phyloP scores from a whole-genome alignment of 2,888 invertebrate genomes.

The Noctua pronuba region DNA sequence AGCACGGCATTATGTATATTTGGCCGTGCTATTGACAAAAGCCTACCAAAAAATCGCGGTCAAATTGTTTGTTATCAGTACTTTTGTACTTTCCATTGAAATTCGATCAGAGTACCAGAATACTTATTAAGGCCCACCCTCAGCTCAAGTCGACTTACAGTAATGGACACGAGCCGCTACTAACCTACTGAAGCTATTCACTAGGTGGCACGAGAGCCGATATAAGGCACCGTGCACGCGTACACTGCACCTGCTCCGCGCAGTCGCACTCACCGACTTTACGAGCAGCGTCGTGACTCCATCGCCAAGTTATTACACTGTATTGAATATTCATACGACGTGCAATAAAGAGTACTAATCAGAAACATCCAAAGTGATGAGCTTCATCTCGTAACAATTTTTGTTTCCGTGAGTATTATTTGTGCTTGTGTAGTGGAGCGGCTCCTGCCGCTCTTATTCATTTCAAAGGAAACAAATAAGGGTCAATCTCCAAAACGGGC shows the following conservation, averaged over 20 bases:
- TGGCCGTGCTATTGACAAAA: no score
- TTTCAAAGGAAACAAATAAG: not conserved
- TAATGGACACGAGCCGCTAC: not conserved
- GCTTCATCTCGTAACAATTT: not conserved
- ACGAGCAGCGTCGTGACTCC: not conserved
- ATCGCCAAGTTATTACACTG: not conserved
- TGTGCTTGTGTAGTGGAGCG: not conserved
- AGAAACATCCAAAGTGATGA: not conserved
- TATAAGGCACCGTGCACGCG: conserved; percentile 6
- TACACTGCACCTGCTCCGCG: not conserved
- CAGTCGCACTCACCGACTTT: not conserved
- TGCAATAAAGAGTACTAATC: not conserved
- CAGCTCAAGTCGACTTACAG: not conserved
- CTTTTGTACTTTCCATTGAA: not conserved
- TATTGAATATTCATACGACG: not conserved
- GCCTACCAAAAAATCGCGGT: not conserved
- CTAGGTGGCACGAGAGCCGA: not conserved
- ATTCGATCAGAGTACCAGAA: not conserved
- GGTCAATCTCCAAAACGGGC: no score
- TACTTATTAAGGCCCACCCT: not conserved
- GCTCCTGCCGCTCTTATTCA: not conserved
- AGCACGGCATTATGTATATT: no score
- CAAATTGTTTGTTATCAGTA: not conserved
- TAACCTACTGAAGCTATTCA: not conserved
- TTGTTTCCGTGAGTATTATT: not conserved